Conservation (phyloP, 2,797 vertebrate genomes). For the Cirrhinus molitorella region DNA sequence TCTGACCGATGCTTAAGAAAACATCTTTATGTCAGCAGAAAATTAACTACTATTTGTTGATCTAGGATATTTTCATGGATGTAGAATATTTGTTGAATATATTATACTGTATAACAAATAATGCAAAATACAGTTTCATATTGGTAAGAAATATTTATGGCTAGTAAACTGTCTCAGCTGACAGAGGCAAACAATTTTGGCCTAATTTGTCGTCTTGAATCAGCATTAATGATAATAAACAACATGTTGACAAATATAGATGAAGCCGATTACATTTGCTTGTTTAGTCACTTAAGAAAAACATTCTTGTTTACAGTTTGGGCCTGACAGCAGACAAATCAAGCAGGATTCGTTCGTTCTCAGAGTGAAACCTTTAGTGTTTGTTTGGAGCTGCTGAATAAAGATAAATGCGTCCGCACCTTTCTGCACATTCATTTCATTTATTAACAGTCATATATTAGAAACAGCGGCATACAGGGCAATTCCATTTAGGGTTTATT, state of each 20-base stretch:
- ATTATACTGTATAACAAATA: neutral
- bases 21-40: neutral
- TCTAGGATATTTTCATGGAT: neutral
- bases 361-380: neutral
- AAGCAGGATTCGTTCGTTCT: neutral
- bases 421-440: constrained; percentile 77
- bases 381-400: constrained; percentile 68
- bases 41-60: too few relatives aligned
- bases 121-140: neutral
- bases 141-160: neutral
- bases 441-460: constrained; percentile 85
- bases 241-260: neutral
- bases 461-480: constrained; percentile 74
- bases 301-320: neutral
- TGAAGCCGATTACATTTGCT: neutral
- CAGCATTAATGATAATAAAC: neutral
- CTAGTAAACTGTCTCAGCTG: neutral
- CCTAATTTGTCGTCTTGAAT: neutral
- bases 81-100: neutral
- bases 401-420: constrained; percentile 75
- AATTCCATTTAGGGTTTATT: constrained; percentile 85
- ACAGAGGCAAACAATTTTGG: neutral
- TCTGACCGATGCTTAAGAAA: neutral
- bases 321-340: neutral
- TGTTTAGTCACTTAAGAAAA: neutral